These are phyloP conservation scores for Danionella cerebrum DNA, from an alignment of 2,113 vertebrate species.

Conservation along the genomic window DNA sequence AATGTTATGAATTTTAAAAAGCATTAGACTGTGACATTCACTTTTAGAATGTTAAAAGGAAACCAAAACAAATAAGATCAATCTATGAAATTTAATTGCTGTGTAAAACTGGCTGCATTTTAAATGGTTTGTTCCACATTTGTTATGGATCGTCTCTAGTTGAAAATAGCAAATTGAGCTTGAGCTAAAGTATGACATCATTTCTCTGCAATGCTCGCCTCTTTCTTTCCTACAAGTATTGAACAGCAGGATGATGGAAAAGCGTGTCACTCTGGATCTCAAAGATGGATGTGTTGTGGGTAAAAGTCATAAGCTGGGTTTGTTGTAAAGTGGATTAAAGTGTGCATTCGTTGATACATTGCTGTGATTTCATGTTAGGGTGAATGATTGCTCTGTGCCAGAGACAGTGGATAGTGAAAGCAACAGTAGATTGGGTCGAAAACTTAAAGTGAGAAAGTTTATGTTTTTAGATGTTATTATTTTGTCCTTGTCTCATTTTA, in stretches of 20 bases:
- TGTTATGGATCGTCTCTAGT: slow-evolving; percentile 11
- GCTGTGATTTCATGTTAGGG: neutral
- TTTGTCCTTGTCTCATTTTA: no score
- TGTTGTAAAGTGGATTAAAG: slow-evolving; percentile 6
- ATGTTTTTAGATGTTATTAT: no score
- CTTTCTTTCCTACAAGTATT: slow-evolving; percentile 15
- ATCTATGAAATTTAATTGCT: neutral
- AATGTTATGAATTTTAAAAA: no score
- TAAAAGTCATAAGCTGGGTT: slow-evolving; percentile 4
- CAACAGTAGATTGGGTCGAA: neutral
- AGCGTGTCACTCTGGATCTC: slow-evolving; percentile 7
- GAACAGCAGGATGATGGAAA: slow-evolving; percentile 1
- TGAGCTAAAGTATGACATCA: slow-evolving; percentile 46
- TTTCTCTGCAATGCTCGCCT: slow-evolving; percentile 24
- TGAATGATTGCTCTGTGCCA: neutral
- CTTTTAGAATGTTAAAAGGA: no score
- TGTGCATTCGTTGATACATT: neutral
- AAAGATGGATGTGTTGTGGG: slow-evolving; percentile 8
- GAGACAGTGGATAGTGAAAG: neutral
- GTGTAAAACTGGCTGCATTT: neutral
- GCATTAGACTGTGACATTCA: no score
- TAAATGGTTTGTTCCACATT: neutral
- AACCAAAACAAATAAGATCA: neutral
- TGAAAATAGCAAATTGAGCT: slow-evolving; percentile 24
- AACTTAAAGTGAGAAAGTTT: no score